These are phyloP conservation scores for Carterocephalus palaemon DNA, from an alignment of 2,888 invertebrate species.

Conservation along the genomic window DNA sequence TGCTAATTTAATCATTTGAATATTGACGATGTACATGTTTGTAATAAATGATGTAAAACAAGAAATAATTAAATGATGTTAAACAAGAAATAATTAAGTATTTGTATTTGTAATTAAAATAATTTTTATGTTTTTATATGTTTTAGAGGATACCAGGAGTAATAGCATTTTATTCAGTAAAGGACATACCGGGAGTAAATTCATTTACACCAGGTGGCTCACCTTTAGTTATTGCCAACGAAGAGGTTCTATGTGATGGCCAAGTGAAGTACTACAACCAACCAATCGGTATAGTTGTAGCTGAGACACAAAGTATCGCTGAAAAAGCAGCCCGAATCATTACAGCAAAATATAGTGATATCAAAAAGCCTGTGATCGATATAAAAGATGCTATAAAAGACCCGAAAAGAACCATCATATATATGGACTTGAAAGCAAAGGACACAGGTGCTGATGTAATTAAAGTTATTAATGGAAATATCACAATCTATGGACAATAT, in stretches of 20 bases:
- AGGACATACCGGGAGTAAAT: conserved; percentile 83
- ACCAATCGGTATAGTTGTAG: conserved; percentile 81
- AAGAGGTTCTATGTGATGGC: conserved; percentile 61
- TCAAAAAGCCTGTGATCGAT: conserved; percentile 46
- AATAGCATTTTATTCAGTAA: conserved; percentile 78
- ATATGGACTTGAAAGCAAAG: too few species aligned
- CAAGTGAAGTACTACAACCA: conserved; percentile 80
- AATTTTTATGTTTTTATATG: too few species aligned
- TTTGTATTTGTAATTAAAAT: too few species aligned
- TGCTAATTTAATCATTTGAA: too few species aligned
- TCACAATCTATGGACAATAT: conserved; percentile 81
- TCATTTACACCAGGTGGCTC: conserved; percentile 54
- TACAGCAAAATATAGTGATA: conserved; percentile 61
- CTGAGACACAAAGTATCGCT: conserved; percentile 75
- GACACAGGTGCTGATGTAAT: conserved; percentile 58
- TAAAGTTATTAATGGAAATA: conserved; percentile 74
- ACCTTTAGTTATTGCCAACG: conserved; percentile 40
- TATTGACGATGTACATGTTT: too few species aligned
- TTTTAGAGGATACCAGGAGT: conserved; percentile 81
- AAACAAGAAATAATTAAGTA: too few species aligned
- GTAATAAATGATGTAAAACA: too few species aligned
- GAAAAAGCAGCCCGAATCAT: conserved; percentile 76
- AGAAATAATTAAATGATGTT: too few species aligned
- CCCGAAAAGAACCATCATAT: too few species aligned
- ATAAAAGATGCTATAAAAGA: too few species aligned